Base-by-base conservation (phyloP, 2,888 invertebrate species). In the Holacanthella duospinosa region DNA sequence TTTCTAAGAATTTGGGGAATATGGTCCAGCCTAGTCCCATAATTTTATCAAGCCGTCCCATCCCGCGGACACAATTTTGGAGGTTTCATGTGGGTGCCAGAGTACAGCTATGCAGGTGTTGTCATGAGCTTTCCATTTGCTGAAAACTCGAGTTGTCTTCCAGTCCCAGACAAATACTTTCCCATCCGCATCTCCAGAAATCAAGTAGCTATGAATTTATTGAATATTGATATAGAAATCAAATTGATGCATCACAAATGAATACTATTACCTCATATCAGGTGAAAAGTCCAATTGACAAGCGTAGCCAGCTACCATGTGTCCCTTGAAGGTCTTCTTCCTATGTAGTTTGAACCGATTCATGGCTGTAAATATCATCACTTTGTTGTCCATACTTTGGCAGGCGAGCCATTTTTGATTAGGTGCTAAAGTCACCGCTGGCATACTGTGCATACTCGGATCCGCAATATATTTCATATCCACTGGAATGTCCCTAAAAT, bases 381-480 rank as follows among this genome's bases (percentile, higher is more conserved):
- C 89, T 79, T 95, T 95, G 80, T 99, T 99, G 81, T 99, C 97
- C 89, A 99, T 92, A 68, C 93, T 93, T 79, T 99, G 99, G 76
- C 97, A 99, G 0, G 97, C 96, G 66, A 99, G 82, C 97, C 99
- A 99, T 79, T 97, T 97, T 76, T 92, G 91, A 81, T 97, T 97
- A 1, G 96, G 97, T 0, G 96, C 88, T 4, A 88, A 83, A 0
- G 93, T 91, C 0, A 97, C 96, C 0, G 94, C 88, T 0, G 99
- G 99, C 86, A 99, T 92, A 3, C 97, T 96, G 79, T 99, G 99
- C 93, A 99, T 95, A 0, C 93, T 87, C 0, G 99, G 97, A 79
- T 99, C 99, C 1, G 99, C 99, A 70, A 99, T 97, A 78, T 99
- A 95, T 77, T 99, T 99, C 89, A 99, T 99, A 78, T 99, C 99